A percentile compares a stretch with the other conserved stretches of the same genome.
Conservation (phyloP, 2,888 invertebrate species). For the Pheosia gnoma region DNA sequence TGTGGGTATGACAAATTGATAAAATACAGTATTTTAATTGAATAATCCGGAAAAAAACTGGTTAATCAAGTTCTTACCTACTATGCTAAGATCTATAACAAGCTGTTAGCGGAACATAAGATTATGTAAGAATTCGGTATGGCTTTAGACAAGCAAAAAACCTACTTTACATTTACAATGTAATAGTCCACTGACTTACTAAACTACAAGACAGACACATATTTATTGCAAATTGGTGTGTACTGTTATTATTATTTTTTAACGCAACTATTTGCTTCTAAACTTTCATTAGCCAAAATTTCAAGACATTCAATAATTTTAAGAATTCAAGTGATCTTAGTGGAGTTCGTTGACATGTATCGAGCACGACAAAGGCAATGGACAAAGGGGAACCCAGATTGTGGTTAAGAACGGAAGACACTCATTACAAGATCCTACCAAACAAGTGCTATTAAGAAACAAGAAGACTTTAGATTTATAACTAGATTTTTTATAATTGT, state of each 20-base stretch:
- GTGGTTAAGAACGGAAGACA: slow-evolving; percentile 62
- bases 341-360: slow-evolving; percentile 56
- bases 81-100: not conserved
- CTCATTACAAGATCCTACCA: slow-evolving; percentile 58
- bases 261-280: not conserved
- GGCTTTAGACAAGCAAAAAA: too few species aligned
- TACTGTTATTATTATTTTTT: slow-evolving; percentile 8
- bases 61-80: slow-evolving; percentile 18
- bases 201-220: too few species aligned
- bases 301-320: not conserved
- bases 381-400: slow-evolving; percentile 51
- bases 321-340: slow-evolving; percentile 31
- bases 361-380: slow-evolving; percentile 41
- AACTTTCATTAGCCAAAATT: not conserved
- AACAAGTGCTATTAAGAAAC: slow-evolving; percentile 39
- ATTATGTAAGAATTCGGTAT: too few species aligned
- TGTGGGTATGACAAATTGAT: slow-evolving; percentile 7
- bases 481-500: not conserved
- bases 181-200: too few species aligned
- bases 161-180: not conserved
- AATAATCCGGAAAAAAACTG: slow-evolving; percentile 23
- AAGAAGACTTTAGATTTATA: slow-evolving; percentile 12
- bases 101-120: not conserved
- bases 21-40: slow-evolving; percentile 8
- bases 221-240: not conserved